These are phyloP conservation scores for Syngnathus scovelli DNA, from an alignment of 2,113 vertebrate genomes.

Conservation along the genomic window DNA sequence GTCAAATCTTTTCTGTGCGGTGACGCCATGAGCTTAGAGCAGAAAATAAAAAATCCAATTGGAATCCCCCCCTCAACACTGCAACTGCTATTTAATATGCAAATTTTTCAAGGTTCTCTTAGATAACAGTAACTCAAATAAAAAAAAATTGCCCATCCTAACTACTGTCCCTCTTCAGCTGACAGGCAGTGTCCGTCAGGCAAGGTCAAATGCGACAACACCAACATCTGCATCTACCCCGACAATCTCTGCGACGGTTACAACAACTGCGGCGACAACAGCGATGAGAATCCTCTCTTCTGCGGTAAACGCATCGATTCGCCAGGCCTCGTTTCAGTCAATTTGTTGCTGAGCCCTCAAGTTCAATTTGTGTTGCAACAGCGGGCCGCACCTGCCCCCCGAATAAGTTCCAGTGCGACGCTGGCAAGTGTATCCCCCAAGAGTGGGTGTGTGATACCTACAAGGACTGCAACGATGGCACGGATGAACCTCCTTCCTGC, in stretches of 20 bases:
- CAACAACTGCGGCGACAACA: conserved; percentile 73
- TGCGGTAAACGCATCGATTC: conserved; percentile 40
- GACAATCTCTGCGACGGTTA: conserved; percentile 77
- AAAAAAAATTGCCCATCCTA: no score
- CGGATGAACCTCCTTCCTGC: conserved; percentile 66
- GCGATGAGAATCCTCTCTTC: conserved; percentile 68
- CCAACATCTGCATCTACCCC: conserved; percentile 84
- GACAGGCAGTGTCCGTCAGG: conserved; percentile 76
- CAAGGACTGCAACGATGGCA: conserved; percentile 62
- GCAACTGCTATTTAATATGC: no score
- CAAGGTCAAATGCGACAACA: conserved; percentile 80
- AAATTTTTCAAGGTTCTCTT: no score
- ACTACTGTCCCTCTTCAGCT: conserved; percentile 61
- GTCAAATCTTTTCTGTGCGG: conserved; percentile 30
- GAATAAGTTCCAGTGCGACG: conserved; percentile 55
- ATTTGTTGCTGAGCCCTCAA: neutral
- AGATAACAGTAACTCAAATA: no score
- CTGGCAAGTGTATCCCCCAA: conserved; percentile 57
- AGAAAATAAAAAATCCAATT: no score
- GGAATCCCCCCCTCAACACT: no score
- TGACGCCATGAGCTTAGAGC: neutral
- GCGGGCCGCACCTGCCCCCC: conserved; percentile 55
- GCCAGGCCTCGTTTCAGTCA: neutral
- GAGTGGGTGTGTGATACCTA: conserved; percentile 60
- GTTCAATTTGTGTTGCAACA: conserved; percentile 18